Percentiles rank a stretch among this genome's conserved stretches.
phyloP scores from a whole-genome alignment of 2,113 vertebrate genomes.

The Potamarius usumacintae region DNA sequence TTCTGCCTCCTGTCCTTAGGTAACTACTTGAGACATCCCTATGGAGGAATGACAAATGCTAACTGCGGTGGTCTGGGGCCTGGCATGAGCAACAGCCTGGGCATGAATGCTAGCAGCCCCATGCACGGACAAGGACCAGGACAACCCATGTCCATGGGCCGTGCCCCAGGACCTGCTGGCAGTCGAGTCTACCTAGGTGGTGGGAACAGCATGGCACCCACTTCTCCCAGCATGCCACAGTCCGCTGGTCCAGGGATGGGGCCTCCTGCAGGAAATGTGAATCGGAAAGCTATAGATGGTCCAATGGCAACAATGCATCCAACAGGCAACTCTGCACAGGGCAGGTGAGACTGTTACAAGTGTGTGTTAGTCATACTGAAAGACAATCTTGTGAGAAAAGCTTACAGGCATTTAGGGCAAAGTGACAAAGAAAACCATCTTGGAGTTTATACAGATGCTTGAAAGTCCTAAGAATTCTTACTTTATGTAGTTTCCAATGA shows the following conservation, averaged over 20 bases:
- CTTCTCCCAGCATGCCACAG: constrained; percentile 90
- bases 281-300: constrained; percentile 88
- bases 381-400: neutral
- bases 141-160: constrained; percentile 84
- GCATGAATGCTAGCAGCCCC: constrained; percentile 88
- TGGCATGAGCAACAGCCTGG: constrained; percentile 72
- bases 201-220: constrained; percentile 84
- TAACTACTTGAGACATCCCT: constrained; percentile 91
- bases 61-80: constrained; percentile 85
- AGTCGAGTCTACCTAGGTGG: constrained; percentile 83
- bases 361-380: neutral
- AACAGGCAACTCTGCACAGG: constrained; percentile 79
- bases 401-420: neutral
- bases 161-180: constrained; percentile 81
- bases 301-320: constrained; percentile 83
- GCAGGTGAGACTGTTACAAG: constrained; percentile 75
- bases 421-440: neutral
- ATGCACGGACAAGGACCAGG: constrained; percentile 94
- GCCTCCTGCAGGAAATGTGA: constrained; percentile 84
- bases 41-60: constrained; percentile 82
- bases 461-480: neutral
- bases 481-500: neutral
- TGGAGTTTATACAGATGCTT: neutral
- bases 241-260: constrained; percentile 91
- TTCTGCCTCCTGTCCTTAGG: constrained; percentile 66